Conservation (phyloP, 2,888 invertebrate species). For the Lagria hirta region DNA sequence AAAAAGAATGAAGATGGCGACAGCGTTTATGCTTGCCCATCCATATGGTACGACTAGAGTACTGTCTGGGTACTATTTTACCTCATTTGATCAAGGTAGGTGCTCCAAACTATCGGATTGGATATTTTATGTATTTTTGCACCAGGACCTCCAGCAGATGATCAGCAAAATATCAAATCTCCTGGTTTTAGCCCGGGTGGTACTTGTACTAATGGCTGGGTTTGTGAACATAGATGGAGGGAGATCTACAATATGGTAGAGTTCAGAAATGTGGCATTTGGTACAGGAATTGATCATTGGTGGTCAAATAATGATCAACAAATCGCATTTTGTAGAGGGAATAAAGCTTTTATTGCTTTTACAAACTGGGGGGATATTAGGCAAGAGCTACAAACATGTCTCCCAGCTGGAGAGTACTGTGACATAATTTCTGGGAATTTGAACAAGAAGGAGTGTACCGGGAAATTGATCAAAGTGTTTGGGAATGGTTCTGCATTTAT, state of each 20-base stretch:
- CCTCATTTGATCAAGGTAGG: slow-evolving; percentile 55
- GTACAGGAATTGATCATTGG: slow-evolving; percentile 65
- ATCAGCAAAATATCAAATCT: slow-evolving; percentile 3
- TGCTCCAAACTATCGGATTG: slow-evolving; percentile 66
- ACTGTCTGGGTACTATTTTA: slow-evolving; percentile 83
- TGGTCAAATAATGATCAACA: slow-evolving; percentile 82
- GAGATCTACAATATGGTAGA: slow-evolving; percentile 11
- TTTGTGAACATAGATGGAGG: slow-evolving; percentile 60
- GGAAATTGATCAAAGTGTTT: slow-evolving; percentile 64
- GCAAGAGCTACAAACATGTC: slow-evolving; percentile 4
- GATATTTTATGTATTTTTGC: slow-evolving; percentile 60
- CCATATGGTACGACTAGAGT: slow-evolving; percentile 75
- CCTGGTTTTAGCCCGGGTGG: slow-evolving; percentile 66
- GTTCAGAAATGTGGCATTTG: slow-evolving; percentile 9
- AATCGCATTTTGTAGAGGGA: slow-evolving; percentile 80
- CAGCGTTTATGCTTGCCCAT: slow-evolving; percentile 81
- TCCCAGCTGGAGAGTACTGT: slow-evolving; percentile 69
- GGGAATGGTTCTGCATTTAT: slow-evolving; percentile 62
- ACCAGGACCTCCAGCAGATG: no score
- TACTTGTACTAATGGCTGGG: slow-evolving; percentile 71
- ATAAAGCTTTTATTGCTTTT: slow-evolving; percentile 64
- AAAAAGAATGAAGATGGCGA: slow-evolving; percentile 67
- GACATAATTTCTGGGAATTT: slow-evolving; percentile 76
- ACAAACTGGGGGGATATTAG: slow-evolving; percentile 5
- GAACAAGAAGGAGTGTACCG: slow-evolving; percentile 63